Evolutionary conservation across 2,113 vertebrate species (phyloP).

Genomic region (Rhipidura dahli): DNA sequence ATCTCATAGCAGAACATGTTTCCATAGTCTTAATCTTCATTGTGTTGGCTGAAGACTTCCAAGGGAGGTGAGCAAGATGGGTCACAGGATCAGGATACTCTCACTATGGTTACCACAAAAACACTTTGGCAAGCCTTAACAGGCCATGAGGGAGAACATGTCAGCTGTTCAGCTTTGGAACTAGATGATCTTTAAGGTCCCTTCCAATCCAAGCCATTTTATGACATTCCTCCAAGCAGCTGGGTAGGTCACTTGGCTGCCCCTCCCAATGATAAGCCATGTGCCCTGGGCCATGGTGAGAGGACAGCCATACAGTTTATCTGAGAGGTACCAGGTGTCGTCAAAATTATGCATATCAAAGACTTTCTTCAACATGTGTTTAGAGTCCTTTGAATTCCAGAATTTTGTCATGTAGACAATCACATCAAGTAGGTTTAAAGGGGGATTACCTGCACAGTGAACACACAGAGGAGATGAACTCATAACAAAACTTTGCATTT

Average conservation of each 20-base stretch:
- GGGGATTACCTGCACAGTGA: background rate
- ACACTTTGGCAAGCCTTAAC: background rate
- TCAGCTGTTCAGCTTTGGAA: background rate
- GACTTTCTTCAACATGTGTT: background rate
- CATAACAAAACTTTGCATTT: accelerated
- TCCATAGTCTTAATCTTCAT: background rate
- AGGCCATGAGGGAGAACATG: background rate
- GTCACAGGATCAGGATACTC: background rate
- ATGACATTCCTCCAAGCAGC: background rate
- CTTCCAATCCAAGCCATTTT: background rate
- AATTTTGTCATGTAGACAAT: background rate
- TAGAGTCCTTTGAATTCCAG: background rate
- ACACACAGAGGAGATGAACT: background rate
- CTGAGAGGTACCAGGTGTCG: background rate
- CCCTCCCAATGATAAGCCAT: background rate
- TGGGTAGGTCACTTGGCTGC: background rate
- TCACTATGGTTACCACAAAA: background rate
- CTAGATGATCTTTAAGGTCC: background rate
- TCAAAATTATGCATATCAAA: background rate
- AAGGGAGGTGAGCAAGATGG: background rate
- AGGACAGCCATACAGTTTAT: background rate
- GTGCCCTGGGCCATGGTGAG: background rate
- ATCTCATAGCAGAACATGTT: background rate
- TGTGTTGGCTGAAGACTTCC: background rate
- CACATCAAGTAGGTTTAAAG: background rate